Conservation (phyloP, 2,888 invertebrate genomes). For the Eulithis prunata region DNA sequence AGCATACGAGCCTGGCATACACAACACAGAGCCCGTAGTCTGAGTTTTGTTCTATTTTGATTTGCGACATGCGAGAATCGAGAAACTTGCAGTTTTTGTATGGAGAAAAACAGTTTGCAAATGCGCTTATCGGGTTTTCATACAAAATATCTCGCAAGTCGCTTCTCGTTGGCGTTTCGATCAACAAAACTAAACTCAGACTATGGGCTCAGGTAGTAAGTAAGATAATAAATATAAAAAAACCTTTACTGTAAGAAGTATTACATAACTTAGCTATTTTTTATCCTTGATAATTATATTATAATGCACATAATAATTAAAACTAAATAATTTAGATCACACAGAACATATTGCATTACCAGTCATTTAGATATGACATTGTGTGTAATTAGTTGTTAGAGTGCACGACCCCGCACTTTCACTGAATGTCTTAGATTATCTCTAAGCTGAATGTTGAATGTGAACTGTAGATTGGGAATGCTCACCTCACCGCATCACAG, state of each 20-base stretch:
- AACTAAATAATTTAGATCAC: conserved; percentile 5
- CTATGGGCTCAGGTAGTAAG: too few species aligned
- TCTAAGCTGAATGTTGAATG: conserved; percentile 74
- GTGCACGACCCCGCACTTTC: conserved; percentile 52
- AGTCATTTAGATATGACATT: conserved; percentile 28
- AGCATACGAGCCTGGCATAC: too few species aligned
- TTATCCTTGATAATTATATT: conserved; percentile 10
- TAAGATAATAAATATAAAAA: too few species aligned
- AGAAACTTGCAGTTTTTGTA: too few species aligned
- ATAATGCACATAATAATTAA: conserved; percentile 11
- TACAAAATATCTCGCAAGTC: too few species aligned
- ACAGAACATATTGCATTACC: conserved; percentile 25
- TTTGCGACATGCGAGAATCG: too few species aligned
- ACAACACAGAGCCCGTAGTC: too few species aligned
- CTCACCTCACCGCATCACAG: conserved; percentile 36
- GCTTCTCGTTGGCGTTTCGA: too few species aligned
- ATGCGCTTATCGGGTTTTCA: too few species aligned
- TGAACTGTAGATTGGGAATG: conserved; percentile 78
- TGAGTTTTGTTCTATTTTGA: too few species aligned
- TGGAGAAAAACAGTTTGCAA: too few species aligned
- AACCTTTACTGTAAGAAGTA: not conserved
- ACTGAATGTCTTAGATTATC: conserved; percentile 47
- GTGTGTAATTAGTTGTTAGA: conserved; percentile 52
- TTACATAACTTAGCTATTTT: not conserved
- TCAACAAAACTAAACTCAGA: too few species aligned